A percentile compares a stretch with the other conserved stretches of the same genome.
phyloP scores from a whole-genome alignment of 2,113 vertebrate genomes.

The Atrichornis clamosus region DNA sequence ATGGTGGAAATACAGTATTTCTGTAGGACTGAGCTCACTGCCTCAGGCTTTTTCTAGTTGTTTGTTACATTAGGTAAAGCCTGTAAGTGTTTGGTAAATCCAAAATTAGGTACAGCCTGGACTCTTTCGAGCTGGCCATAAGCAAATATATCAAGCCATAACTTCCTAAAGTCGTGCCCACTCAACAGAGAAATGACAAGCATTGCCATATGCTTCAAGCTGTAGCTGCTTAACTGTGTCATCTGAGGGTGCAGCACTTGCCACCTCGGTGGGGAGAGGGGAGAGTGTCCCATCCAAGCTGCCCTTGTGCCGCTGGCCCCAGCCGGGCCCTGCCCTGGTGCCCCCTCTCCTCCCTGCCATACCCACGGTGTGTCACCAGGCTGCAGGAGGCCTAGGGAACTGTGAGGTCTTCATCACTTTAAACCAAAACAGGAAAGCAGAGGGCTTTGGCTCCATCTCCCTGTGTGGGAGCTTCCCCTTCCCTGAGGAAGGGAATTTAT shows the following conservation, averaged over 20 bases:
- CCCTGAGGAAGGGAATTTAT: neutral
- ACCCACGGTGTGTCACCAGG: accelerated
- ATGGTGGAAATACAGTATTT: neutral
- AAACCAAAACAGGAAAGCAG: neutral
- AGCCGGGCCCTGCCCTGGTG: neutral
- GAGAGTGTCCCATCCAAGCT: neutral
- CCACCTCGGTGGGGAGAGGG: neutral
- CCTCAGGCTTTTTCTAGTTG: neutral
- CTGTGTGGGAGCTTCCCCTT: neutral
- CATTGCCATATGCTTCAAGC: neutral
- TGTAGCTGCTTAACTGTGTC: neutral
- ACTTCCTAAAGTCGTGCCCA: neutral
- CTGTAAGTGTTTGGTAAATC: neutral
- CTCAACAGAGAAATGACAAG: accelerated
- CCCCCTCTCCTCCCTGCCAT: neutral
- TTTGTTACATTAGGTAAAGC: neutral
- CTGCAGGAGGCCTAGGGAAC: neutral
- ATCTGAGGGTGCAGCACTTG: accelerated
- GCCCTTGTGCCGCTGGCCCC: neutral
- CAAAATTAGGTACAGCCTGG: neutral
- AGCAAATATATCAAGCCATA: neutral
- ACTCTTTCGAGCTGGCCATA: neutral
- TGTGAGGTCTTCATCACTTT: neutral
- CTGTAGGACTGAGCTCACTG: neutral
- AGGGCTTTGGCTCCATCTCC: neutral